Conservation (phyloP, 1,140 invertebrate species). For the Drosophila tropicalis region DNA sequence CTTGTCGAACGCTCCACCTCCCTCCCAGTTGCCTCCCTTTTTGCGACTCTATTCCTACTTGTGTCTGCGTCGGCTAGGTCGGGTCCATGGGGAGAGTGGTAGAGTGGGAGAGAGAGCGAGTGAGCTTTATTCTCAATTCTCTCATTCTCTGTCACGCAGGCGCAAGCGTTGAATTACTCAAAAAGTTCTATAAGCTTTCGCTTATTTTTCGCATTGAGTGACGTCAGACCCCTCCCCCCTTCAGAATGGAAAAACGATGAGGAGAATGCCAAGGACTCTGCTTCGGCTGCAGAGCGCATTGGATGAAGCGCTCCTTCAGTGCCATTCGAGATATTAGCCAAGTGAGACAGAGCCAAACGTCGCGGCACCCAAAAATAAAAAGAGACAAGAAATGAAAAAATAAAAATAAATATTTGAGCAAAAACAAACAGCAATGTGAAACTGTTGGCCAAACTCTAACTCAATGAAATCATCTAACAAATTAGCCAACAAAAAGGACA, state of each 20-base stretch:
- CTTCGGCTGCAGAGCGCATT: conserved; percentile 5
- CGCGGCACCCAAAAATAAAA: not conserved
- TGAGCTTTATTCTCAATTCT: not conserved
- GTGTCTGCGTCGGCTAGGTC: conserved; percentile 2
- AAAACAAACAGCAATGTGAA: not conserved
- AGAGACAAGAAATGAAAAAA: not conserved
- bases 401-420: conserved; percentile 6
- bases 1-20: not conserved
- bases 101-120: not conserved
- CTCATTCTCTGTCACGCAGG: conserved; percentile 5
- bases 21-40: not conserved
- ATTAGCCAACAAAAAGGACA: conserved; percentile 7
- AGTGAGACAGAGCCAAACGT: conserved; percentile 57
- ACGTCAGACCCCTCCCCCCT: conserved; percentile 48
- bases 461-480: conserved; percentile 12
- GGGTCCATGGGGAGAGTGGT: not conserved
- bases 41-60: not conserved
- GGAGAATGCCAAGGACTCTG: conserved; percentile 68
- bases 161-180: not conserved
- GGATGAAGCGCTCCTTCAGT: conserved; percentile 40
- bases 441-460: not conserved
- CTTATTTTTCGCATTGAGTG: conserved; percentile 39
- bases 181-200: conserved; percentile 7
- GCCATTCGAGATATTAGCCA: conserved; percentile 61
- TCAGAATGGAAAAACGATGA: conserved; percentile 16